Evolutionary conservation across 2,888 invertebrate species (phyloP), one percentile per base, ranked within the genome.

Genomic region (Patella pellucida): DNA sequence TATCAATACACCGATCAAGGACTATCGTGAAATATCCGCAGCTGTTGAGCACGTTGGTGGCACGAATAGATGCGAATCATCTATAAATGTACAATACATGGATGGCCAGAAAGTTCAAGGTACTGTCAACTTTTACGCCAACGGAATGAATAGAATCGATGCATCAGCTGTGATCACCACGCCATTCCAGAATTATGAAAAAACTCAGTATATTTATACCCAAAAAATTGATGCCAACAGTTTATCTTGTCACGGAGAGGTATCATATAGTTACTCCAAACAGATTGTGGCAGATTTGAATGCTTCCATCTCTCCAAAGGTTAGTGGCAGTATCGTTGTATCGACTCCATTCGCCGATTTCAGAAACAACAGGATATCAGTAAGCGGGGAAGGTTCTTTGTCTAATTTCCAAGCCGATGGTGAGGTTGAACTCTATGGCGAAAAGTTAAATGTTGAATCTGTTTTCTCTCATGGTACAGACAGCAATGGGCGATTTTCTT

Each of bases 51-150:
- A 75, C 77, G 69, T 75, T 69, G 68, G 80, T 76, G 73, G 52
- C 75, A 68, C 19, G 71, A 73, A 70, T 71, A 71, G 78, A 76
- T 69, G 81, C 77, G n/a, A 76, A 3, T 74, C 80, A 69, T 78
- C 75, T 31, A 79, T 74, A 16, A 78, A 72, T 14, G 12, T 84
- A 7, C 69, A 78, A 52, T 83, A 78, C 69, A 75, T 75, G 62
- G 75, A 76, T 23, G 72, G 62, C n/a, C 73, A 77, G 41, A 76
- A 56, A n/a, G 68, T 83, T 2, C 76, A 74, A 19, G 78, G 79
- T 11, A 77, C 78, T 50, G 15, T 82, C 62, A 41, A 67, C 68
- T 41, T 76, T 12, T 70, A 50, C 68, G 56, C 50, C 23, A 52
- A 67, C 68, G 73, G 73, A 50, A 67, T 68, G 50, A 52, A 19